Percentiles rank a stretch among this genome's conserved stretches.
Conservation (phyloP, 2,797 vertebrate genomes). For the Sciurus carolinensis region DNA sequence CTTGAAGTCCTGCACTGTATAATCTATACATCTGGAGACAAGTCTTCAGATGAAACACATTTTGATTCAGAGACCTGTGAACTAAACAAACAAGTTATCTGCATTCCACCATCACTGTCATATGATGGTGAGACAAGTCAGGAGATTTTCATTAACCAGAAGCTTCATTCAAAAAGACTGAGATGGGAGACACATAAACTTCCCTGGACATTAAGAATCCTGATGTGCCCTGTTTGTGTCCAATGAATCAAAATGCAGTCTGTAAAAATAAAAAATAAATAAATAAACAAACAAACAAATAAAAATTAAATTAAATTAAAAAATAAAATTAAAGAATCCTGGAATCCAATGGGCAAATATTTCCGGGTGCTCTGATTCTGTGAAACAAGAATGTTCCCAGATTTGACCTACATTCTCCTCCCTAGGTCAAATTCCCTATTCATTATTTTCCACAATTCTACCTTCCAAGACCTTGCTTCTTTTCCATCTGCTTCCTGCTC, state of each 20-base stretch:
- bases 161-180: not conserved
- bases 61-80: not conserved
- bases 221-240: no score
- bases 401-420: not conserved
- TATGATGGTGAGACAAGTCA: not conserved
- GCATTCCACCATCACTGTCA: not conserved
- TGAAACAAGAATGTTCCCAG: not conserved
- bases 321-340: not conserved
- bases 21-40: not conserved
- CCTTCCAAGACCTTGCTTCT: not conserved
- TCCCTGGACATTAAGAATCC: not conserved
- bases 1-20: not conserved
- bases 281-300: no score
- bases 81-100: not conserved
- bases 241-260: no score
- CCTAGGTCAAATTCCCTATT: fast-evolving
- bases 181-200: not conserved
- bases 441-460: not conserved
- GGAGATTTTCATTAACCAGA: not conserved
- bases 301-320: no score
- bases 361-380: not conserved
- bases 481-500: not conserved
- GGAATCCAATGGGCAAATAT: not conserved
- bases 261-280: no score
- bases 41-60: not conserved